A percentile compares a stretch with the other conserved stretches of the same genome.
These are phyloP conservation scores for Lerema accius DNA, from an alignment of 1,140 invertebrate genomes.

Conservation along the genomic window DNA sequence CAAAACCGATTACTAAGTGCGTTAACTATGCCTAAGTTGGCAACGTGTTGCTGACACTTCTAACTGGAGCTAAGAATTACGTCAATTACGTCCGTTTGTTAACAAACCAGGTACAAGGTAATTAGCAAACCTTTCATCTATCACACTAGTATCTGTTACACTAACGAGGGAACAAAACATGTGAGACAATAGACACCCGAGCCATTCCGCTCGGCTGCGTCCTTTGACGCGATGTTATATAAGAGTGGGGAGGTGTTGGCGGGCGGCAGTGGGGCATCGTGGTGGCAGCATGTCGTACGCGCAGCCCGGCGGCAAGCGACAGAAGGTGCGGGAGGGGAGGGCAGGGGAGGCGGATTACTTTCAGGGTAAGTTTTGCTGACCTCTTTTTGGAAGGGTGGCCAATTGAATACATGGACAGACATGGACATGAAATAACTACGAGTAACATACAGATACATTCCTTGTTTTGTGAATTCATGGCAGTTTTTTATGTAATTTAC, in stretches of 20 bases:
- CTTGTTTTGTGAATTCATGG: no score
- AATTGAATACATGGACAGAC: no score
- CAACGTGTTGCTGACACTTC: no score
- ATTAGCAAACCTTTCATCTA: slow-evolving; percentile 3
- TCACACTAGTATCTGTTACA: no score
- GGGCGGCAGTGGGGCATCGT: background rate
- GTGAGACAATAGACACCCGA: slow-evolving; percentile 48
- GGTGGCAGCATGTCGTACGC: slow-evolving; percentile 50
- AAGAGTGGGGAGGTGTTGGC: slow-evolving; percentile 32
- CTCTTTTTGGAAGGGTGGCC: no score
- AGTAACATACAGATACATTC: no score
- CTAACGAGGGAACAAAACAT: slow-evolving; percentile 21
- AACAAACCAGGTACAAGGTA: slow-evolving; percentile 4
- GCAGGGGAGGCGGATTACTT: slow-evolving; percentile 69
- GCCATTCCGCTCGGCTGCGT: slow-evolving; percentile 46
- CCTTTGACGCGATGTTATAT: slow-evolving; percentile 67
- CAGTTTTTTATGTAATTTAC: no score
- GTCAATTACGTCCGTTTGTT: no score
- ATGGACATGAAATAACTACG: no score
- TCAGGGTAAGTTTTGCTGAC: slow-evolving; percentile 77
- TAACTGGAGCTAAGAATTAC: no score
- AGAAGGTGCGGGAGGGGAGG: slow-evolving; percentile 65
- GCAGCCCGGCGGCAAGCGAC: slow-evolving; percentile 66
- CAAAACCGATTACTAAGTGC: no score
- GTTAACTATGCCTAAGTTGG: no score